Evolutionary conservation across 2,113 vertebrate genomes (phyloP).

Genomic region (Uropsilus gracilis): DNA sequence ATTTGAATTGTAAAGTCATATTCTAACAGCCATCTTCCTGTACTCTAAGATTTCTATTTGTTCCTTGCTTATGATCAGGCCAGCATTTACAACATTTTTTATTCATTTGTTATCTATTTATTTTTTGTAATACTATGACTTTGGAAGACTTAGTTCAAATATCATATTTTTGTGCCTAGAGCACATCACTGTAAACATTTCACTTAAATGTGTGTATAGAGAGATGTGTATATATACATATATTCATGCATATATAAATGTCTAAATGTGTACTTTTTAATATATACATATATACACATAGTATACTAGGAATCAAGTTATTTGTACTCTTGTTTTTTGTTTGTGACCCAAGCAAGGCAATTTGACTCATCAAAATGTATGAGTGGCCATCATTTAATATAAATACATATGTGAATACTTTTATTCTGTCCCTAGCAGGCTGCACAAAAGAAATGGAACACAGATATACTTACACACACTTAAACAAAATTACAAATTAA

Average conservation of each 20-base stretch:
- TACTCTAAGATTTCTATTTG: neutral
- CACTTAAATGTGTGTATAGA: neutral
- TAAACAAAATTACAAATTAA: neutral
- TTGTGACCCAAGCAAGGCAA: too few species aligned
- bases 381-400: too few species aligned
- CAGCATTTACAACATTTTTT: neutral
- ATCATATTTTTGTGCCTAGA: neutral
- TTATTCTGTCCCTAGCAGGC: too few species aligned
- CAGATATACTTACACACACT: too few species aligned
- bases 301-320: too few species aligned
- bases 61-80: neutral
- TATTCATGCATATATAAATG: neutral
- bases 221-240: neutral
- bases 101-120: neutral
- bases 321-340: too few species aligned
- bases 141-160: neutral
- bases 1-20: neutral
- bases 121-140: neutral
- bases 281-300: too few species aligned
- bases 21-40: neutral
- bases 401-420: too few species aligned
- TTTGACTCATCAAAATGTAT: too few species aligned
- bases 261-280: too few species aligned
- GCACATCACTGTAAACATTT: neutral
- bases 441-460: too few species aligned